Conservation (phyloP, 1,140 invertebrate genomes). For the Linepithema humile region DNA sequence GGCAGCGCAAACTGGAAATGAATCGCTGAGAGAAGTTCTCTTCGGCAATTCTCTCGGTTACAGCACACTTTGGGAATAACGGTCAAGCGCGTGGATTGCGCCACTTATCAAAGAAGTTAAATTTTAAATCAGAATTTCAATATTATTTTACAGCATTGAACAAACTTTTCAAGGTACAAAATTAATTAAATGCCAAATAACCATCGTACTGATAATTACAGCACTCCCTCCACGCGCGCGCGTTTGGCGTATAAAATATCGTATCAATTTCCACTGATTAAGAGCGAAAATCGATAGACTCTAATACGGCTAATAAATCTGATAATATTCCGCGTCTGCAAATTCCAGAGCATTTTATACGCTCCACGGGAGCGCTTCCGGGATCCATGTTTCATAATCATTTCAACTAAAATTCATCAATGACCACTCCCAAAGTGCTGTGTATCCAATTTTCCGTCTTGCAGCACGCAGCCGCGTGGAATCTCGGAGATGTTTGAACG, state of each 20-base stretch:
- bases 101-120: neutral
- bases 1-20: slow-evolving; percentile 27
- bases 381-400: neutral
- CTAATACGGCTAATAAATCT: neutral
- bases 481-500: slow-evolving; percentile 8
- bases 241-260: too few relatives aligned
- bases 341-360: neutral
- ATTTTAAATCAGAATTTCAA: neutral
- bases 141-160: neutral
- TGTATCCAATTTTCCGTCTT: slow-evolving; percentile 14
- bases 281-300: neutral
- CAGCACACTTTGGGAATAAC: slow-evolving; percentile 27
- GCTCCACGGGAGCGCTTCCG: neutral
- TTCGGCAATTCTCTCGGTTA: slow-evolving; percentile 28
- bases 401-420: neutral
- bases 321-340: neutral
- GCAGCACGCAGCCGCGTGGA: slow-evolving; percentile 18
- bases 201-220: neutral
- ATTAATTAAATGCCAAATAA: neutral
- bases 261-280: neutral
- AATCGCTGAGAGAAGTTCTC: slow-evolving; percentile 37
- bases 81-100: neutral
- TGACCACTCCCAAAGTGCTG: slow-evolving; percentile 6
- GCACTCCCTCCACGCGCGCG: too few relatives aligned
- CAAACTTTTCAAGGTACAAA: neutral